These are phyloP conservation scores for Silurus meridionalis DNA, from an alignment of 2,113 vertebrate species.

Conservation along the genomic window DNA sequence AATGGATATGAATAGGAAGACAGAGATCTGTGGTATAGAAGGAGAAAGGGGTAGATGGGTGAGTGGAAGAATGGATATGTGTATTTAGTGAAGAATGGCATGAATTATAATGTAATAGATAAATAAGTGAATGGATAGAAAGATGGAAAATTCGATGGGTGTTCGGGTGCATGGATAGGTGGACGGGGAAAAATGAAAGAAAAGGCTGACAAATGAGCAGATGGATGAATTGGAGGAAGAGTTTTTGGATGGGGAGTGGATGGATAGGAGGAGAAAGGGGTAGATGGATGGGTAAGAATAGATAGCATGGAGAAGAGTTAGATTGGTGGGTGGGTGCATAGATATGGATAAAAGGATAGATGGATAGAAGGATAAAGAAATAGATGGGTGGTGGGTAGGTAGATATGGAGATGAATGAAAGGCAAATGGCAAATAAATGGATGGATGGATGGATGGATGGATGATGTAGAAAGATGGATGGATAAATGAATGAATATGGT, in stretches of 20 bases:
- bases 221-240: neutral
- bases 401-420: neutral
- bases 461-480: neutral
- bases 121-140: no score
- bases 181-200: neutral
- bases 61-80: slow-evolving; percentile 4
- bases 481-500: neutral
- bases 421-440: neutral
- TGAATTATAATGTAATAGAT: no score
- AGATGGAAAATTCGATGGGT: neutral
- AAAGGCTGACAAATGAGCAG: neutral
- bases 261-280: neutral
- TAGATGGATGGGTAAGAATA: neutral
- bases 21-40: no score
- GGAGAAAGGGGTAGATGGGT: neutral
- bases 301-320: neutral
- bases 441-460: no score
- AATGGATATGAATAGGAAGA: neutral
- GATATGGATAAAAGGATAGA: neutral
- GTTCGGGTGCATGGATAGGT: neutral
- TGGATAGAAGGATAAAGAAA: neutral
- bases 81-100: neutral
- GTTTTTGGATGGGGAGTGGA: neutral
- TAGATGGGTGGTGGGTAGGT: neutral
- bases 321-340: neutral